Evolutionary conservation across 37 sponge, comb jelly and placozoan genomes (phyloP), one percentile per base, ranked within the genome.

Genomic region (Chondrosia reniformis): DNA sequence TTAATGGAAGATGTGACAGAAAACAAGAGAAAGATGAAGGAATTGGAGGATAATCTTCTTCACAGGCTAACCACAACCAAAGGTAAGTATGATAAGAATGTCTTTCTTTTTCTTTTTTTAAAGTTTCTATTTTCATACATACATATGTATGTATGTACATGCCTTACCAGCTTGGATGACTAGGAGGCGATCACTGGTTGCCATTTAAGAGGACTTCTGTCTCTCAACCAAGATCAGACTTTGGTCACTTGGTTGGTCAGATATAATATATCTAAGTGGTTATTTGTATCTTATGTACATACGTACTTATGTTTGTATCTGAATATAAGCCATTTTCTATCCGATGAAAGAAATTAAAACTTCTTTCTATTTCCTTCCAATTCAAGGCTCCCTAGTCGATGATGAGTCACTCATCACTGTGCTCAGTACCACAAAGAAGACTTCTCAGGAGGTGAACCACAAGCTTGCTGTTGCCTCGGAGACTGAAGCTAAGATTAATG

Each of bases 1-100:
- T 86, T 99, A 75, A 81, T 99, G 82, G 90, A 93, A 81, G 97
- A 99, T 52, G 94, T 99, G 56, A 90, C 99, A 5, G 89, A 83
- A 24, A 94, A 96, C 79, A 95, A 96, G 83, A 77, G 79, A 64
- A 93, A 99, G 86, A 99, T 99, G 94, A 85, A 99, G 80, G 99
- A 99, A 63, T 79, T 99, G 59, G 99, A 99, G 67, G 99, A 99
- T 82, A 99, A 84, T 74, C 78, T 99, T 15, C 85, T 99, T n/a
- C 93, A 86, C 79, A 83, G 94, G 4, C 90, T 99, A n/a, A 96
- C 99, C 75, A 89, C 87, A 39, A 99, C 96, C 37, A 86, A 96
- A 64, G 77, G 56, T 76, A 30, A 3, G 8, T 7, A n/a, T n/a
- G n/a, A n/a, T n/a, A n/a, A n/a, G n/a, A n/a, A n/a, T n/a, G n/a